Evolutionary conservation across 2,888 invertebrate genomes (phyloP).

Genomic region (Plusia festucae): DNA sequence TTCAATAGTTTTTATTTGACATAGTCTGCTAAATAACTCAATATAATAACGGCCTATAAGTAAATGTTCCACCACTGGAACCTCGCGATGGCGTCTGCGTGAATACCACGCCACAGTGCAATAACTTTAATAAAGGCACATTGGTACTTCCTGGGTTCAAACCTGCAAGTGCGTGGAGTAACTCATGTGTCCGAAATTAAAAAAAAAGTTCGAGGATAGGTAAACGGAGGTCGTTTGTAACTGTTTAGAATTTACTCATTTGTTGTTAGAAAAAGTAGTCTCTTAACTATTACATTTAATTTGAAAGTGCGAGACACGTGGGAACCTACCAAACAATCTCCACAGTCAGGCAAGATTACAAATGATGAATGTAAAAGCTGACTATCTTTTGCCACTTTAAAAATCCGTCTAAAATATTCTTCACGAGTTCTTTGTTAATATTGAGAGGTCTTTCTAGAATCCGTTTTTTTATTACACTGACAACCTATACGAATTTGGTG

Average conservation of each 20-base stretch:
- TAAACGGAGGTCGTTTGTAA: no score
- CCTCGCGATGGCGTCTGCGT: no score
- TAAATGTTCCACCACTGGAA: no score
- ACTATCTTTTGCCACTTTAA: constrained; percentile 15
- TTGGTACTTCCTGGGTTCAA: no score
- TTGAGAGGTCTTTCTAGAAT: constrained; percentile 10
- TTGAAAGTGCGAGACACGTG: constrained; percentile 54
- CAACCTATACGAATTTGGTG: background rate
- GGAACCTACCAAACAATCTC: constrained; percentile 47
- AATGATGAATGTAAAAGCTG: constrained; percentile 30
- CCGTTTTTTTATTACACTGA: constrained; percentile 13
- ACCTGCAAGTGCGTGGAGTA: no score
- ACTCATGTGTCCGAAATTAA: no score
- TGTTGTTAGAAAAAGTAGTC: constrained; percentile 24
- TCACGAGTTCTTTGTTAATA: background rate
- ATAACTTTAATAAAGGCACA: no score
- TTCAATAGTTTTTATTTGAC: no score
- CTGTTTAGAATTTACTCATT: background rate
- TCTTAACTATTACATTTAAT: constrained; percentile 30
- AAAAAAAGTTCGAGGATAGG: no score
- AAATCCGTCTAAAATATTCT: background rate
- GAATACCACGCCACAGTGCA: no score
- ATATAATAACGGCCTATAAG: no score
- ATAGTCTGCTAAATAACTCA: no score
- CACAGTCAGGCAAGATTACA: constrained; percentile 34